phyloP scores from a whole-genome alignment of 2,113 vertebrate genomes.

The Siniperca chuatsi region DNA sequence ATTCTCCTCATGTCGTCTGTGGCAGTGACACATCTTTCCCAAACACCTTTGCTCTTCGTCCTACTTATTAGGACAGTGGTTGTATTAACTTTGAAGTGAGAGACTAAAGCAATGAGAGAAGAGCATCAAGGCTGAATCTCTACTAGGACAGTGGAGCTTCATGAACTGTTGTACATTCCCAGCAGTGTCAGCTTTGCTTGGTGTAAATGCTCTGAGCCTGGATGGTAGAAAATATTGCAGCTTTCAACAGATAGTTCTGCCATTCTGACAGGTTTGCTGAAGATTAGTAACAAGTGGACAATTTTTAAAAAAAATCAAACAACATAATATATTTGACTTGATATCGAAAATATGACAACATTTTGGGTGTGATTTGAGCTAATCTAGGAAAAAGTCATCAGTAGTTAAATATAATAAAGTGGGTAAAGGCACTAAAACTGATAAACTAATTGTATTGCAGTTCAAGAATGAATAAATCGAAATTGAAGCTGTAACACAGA shows the following conservation, averaged over 20 bases:
- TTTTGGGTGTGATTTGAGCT: neutral
- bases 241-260: neutral
- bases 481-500: neutral
- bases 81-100: neutral
- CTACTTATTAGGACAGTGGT: slow-evolving; percentile 28
- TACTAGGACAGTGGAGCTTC: no score
- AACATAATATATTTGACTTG: neutral
- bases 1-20: slow-evolving; percentile 9
- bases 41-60: slow-evolving; percentile 37
- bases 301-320: neutral
- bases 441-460: neutral
- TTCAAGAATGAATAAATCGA: neutral
- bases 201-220: neutral
- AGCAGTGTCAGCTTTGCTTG: fast-evolving
- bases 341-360: neutral
- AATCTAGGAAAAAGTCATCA: neutral
- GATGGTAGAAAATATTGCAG: neutral
- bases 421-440: neutral
- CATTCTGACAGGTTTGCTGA: neutral
- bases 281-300: neutral
- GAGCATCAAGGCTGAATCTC: neutral
- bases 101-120: neutral
- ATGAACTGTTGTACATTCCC: neutral
- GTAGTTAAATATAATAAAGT: neutral
- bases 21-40: slow-evolving; percentile 20